Percentiles rank a stretch among this genome's conserved stretches.
These are phyloP conservation scores for Myanophis thanlyinensis DNA, from an alignment of 2,113 vertebrate genomes.

Conservation along the genomic window DNA sequence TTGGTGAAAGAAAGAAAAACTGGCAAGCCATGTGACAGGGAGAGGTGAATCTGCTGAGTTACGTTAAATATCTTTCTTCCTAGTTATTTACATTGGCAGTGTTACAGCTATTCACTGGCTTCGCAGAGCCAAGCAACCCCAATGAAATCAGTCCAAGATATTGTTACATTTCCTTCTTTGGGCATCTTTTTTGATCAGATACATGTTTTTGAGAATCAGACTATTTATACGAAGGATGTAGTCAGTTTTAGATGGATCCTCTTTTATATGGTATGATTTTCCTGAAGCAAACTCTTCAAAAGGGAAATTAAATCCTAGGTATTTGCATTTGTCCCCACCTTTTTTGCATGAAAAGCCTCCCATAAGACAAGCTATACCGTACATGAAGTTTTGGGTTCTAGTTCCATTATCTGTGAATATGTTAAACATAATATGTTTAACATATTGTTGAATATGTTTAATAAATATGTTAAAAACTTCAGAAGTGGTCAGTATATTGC, in stretches of 20 bases:
- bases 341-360: neutral
- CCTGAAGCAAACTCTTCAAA: neutral
- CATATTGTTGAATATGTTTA: no score
- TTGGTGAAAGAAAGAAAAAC: constrained; percentile 35
- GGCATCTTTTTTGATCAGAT: neutral
- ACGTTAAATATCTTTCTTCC: constrained; percentile 20
- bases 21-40: constrained; percentile 10
- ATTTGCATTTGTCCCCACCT: neutral
- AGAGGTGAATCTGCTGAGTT: constrained; percentile 17
- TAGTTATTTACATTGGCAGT: neutral
- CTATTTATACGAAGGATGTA: neutral
- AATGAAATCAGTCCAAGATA: neutral
- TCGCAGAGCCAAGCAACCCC: neutral
- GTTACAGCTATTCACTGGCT: constrained; percentile 5
- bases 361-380: neutral
- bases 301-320: neutral
- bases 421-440: no score
- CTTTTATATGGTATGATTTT: neutral
- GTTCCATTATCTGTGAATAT: neutral
- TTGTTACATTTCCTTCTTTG: constrained; percentile 21
- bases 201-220: neutral
- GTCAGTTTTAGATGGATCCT: no score
- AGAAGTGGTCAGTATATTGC: neutral
- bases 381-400: neutral
- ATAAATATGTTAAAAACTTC: neutral